Evolutionary conservation across 2,113 vertebrate genomes (phyloP).

Genomic region (Ciconia boyciana): DNA sequence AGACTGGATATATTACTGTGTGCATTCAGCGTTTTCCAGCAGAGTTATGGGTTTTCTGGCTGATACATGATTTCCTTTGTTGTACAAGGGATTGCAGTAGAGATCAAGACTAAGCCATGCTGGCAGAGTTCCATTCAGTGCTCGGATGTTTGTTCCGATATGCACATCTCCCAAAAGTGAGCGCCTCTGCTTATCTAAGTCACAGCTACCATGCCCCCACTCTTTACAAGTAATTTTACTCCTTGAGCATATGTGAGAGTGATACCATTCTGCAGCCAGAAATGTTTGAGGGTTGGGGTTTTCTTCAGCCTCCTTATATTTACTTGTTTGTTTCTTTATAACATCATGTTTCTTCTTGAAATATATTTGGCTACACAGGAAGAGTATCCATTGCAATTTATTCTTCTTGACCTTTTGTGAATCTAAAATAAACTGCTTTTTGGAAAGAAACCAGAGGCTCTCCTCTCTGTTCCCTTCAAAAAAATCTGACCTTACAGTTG

Average conservation of each 20-base stretch:
- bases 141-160: neutral
- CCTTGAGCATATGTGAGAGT: neutral
- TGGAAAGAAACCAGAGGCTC: constrained; percentile 15
- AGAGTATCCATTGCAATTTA: constrained; percentile 7
- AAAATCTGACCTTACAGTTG: neutral
- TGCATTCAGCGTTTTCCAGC: neutral
- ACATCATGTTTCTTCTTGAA: neutral
- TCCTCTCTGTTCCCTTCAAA: neutral
- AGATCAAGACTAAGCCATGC: neutral
- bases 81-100: neutral
- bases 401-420: constrained; percentile 25
- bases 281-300: neutral
- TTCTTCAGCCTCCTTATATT: neutral
- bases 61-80: neutral
- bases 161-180: neutral
- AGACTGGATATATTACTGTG: neutral
- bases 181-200: neutral
- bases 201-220: neutral
- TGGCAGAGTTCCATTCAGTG: neutral
- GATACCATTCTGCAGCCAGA: neutral
- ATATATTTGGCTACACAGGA: neutral
- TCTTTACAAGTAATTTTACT: neutral
- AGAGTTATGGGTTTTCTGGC: neutral
- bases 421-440: constrained; percentile 29
- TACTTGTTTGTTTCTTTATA: neutral